Conservation (phyloP, 2,113 vertebrate genomes). For the Otus sunia region DNA sequence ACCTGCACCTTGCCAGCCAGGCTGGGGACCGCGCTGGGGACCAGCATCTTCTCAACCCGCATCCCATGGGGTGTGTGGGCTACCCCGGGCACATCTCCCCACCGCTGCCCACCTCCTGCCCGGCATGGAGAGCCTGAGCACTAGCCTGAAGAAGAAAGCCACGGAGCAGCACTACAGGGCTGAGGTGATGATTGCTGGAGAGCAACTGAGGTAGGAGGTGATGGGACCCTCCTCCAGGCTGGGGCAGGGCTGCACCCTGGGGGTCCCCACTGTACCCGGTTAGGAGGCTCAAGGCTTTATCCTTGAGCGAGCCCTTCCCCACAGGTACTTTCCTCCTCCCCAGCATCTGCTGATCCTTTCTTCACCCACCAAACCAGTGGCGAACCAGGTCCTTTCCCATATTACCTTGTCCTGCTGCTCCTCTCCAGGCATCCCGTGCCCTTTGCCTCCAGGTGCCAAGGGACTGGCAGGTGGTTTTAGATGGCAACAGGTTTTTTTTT, state of each 20-base stretch:
- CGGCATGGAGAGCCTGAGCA: conserved; percentile 75
- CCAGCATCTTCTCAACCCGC: fast-evolving
- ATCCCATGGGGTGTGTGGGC: neutral
- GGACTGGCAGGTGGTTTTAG: neutral
- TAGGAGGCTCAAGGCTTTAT: neutral
- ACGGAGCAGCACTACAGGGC: conserved; percentile 77
- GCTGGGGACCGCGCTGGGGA: neutral
- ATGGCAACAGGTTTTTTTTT: neutral
- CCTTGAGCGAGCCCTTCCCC: neutral
- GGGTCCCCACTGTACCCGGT: neutral
- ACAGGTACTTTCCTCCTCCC: neutral
- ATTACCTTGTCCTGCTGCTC: neutral
- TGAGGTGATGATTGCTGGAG: conserved; percentile 87
- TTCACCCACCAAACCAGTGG: neutral
- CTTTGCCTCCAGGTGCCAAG: neutral
- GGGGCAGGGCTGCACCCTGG: neutral
- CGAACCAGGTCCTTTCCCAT: neutral
- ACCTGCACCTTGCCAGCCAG: neutral
- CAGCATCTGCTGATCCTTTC: neutral
- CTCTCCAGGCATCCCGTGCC: neutral
- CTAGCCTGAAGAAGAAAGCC: conserved; percentile 73
- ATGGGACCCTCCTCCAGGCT: neutral
- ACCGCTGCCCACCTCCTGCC: neutral
- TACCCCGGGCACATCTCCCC: neutral
- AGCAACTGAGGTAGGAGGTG: conserved; percentile 83